Base-by-base conservation (phyloP, 2,113 vertebrate genomes). In the Hemiscyllium ocellatum region DNA sequence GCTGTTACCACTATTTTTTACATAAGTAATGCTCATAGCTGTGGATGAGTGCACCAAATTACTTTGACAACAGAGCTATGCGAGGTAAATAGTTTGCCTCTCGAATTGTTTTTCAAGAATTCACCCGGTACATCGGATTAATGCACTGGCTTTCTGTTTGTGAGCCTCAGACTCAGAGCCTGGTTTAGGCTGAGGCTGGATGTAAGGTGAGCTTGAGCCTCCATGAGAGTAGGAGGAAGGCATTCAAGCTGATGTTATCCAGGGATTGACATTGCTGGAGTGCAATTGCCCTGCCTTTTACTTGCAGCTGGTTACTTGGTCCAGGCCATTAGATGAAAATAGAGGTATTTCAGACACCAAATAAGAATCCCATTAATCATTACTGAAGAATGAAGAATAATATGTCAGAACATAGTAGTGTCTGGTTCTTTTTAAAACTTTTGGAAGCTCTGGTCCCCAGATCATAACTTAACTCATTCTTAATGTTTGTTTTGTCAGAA, bases 401-500 rank as follows among this genome's bases (percentile, higher is more conserved):
- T 33, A 91, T n/a, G 33, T 66, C 89, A 66, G 89, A n/a, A 66
- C 65, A 91, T 66, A 93, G n/a, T 19, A 42, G 80, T 66, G 61
- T 24, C 52, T 91, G n/a, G 65, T 42, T 83, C 17, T 37, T 13
- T 0, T 91, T 91, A 65, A 91, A 56, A 52, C 61, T 89, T 89
- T 33, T 29, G 29, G 50, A 89, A 56, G n/a, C 26, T 29, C 17
- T 15, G 29, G 1, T 12, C 5, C 29, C 89, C 6, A 17, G 61
- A 42, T 93, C 89, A 22, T 66, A 37, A 42, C 42, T 83, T 47
- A 83, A 33, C 56, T 90, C 47, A 22, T 65, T 95, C 15, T 61
- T 70, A 42, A 61, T 66, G 22, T 97, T 80, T 87, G 0, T 96
- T 96, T 68, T 97, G 4, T 0, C 96, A 98, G 99, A 96, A 99